Percentiles rank a stretch among this genome's conserved stretches.
phyloP scores from a whole-genome alignment of 2,888 invertebrate genomes.

The Ophraella communa region DNA sequence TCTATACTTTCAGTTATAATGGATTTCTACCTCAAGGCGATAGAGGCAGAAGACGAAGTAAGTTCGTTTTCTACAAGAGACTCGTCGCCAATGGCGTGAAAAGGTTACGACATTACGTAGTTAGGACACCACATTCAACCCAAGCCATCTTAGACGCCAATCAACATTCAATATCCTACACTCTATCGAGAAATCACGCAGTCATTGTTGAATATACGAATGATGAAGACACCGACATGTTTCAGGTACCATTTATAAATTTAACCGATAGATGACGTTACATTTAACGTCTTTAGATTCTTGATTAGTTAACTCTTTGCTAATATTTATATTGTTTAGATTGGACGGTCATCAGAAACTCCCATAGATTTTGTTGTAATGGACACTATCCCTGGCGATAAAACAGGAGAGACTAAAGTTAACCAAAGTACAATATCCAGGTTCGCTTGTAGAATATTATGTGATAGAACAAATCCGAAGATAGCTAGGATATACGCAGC shows the following conservation, averaged over 20 bases:
- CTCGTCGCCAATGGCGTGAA: slow-evolving; percentile 90
- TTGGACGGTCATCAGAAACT: slow-evolving; percentile 96
- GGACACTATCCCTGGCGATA: slow-evolving; percentile 95
- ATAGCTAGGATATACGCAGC: slow-evolving; percentile 97
- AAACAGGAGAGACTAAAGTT: slow-evolving; percentile 79
- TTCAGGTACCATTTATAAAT: slow-evolving; percentile 75
- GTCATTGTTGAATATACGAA: slow-evolving; percentile 98
- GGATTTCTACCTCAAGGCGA: slow-evolving; percentile 90
- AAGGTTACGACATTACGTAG: slow-evolving; percentile 93
- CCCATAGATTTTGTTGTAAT: slow-evolving; percentile 99
- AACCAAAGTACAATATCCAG: slow-evolving; percentile 95
- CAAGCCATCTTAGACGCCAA: slow-evolving; percentile 92
- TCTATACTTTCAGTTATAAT: slow-evolving; percentile 85
- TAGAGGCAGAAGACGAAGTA: slow-evolving; percentile 90
- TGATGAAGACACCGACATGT: slow-evolving; percentile 98
- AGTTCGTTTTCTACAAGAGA: slow-evolving; percentile 89
- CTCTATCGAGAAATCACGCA: slow-evolving; percentile 93
- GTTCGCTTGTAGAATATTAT: slow-evolving; percentile 97
- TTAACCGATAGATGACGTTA: neutral
- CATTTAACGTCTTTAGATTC: too few species aligned
- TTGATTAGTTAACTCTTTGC: neutral
- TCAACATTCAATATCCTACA: slow-evolving; percentile 97
- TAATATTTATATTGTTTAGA: slow-evolving; percentile 66
- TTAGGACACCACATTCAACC: slow-evolving; percentile 93
- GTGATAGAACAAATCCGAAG: slow-evolving; percentile 88